Evolutionary conservation across 2,797 vertebrate genomes (phyloP).

Genomic region (Pampus argenteus): DNA sequence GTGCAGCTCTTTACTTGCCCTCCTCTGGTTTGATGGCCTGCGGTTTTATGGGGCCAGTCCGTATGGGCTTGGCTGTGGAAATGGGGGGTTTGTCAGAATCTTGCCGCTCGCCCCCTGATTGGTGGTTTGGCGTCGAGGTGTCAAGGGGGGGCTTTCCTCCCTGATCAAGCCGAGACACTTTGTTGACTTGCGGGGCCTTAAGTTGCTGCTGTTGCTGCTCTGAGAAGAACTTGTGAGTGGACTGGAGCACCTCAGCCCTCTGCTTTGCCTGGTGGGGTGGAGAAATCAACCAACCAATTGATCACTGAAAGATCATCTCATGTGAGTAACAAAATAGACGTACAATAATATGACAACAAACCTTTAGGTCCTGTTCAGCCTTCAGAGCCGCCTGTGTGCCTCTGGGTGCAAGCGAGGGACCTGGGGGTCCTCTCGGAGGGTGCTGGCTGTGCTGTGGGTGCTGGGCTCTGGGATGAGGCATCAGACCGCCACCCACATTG

Average conservation of each 20-base stretch:
- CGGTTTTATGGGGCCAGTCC: conserved; percentile 99
- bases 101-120: conserved; percentile 68
- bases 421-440: conserved; percentile 88
- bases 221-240: conserved; percentile 98
- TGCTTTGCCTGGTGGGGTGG: conserved; percentile 92
- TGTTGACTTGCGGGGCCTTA: conserved; percentile 89
- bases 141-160: conserved; percentile 86
- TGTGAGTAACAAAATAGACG: not conserved
- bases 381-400: conserved; percentile 91
- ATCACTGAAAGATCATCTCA: not conserved
- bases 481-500: conserved; percentile 92
- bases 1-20: conserved; percentile 87
- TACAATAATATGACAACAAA: conserved; percentile 60
- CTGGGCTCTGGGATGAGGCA: conserved; percentile 91
- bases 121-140: conserved; percentile 83
- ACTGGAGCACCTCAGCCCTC: conserved; percentile 98
- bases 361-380: conserved; percentile 95
- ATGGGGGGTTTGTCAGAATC: conserved; percentile 90
- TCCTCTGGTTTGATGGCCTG: conserved; percentile 99
- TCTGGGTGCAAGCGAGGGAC: conserved; percentile 88
- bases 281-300: not conserved
- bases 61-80: conserved; percentile 90
- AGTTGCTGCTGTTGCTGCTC: conserved; percentile 93
- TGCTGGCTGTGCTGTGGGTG: conserved; percentile 87
- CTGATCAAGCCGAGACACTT: conserved; percentile 88